Percentiles rank a stretch among this genome's conserved stretches.
These are phyloP conservation scores for Lepidocyrtinus sp. DNA, from an alignment of 2,888 invertebrate genomes.

Conservation along the genomic window DNA sequence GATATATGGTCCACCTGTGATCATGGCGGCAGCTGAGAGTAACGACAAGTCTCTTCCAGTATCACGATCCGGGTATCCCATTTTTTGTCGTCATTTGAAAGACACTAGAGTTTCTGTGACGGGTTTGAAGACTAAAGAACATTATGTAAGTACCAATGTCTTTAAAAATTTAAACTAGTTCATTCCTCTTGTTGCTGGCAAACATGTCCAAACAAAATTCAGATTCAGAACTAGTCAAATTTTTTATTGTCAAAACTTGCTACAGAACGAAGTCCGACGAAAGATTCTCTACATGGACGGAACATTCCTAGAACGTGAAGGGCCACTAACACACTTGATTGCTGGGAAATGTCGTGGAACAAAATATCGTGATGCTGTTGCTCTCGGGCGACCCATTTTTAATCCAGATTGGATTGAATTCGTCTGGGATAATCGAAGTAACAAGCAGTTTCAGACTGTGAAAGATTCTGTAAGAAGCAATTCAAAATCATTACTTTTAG, in stretches of 20 bases:
- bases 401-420: slow-evolving; percentile 89
- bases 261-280: slow-evolving; percentile 64
- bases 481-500: not conserved
- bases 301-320: slow-evolving; percentile 64
- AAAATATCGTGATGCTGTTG: slow-evolving; percentile 94
- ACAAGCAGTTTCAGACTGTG: slow-evolving; percentile 71
- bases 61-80: slow-evolving; percentile 61
- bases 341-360: slow-evolving; percentile 91
- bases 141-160: slow-evolving; percentile 56
- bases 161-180: too few relatives aligned
- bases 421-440: slow-evolving; percentile 87
- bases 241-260: too few relatives aligned
- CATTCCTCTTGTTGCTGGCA: too few relatives aligned
- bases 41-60: slow-evolving; percentile 58
- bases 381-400: slow-evolving; percentile 91
- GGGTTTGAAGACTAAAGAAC: slow-evolving; percentile 66
- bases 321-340: slow-evolving; percentile 87
- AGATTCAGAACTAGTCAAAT: too few relatives aligned
- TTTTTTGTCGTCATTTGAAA: slow-evolving; percentile 63
- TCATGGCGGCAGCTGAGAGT: slow-evolving; percentile 50
- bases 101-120: slow-evolving; percentile 66
- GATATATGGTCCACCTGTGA: slow-evolving; percentile 67
- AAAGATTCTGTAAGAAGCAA: slow-evolving; percentile 54
- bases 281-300: slow-evolving; percentile 69
- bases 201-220: too few relatives aligned